Evolutionary conservation across 2,113 vertebrate genomes (phyloP).

Genomic region (Heliornis fulica): DNA sequence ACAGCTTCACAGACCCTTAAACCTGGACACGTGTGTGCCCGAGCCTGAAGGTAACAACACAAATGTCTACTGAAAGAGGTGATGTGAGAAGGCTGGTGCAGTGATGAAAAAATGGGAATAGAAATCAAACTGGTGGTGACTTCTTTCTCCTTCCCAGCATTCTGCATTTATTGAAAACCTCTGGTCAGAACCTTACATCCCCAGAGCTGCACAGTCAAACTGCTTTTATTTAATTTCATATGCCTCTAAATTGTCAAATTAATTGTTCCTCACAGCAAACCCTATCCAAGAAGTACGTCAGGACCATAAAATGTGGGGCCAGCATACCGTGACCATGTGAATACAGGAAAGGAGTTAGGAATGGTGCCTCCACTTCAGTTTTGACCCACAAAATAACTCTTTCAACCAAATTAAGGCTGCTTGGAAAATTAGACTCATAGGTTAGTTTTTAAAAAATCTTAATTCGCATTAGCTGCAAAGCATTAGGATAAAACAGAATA

Average conservation of each 20-base stretch:
- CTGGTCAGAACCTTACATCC: not conserved
- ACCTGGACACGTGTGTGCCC: accelerated
- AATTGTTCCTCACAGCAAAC: not conserved
- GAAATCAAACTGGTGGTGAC: not conserved
- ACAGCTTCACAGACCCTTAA: not conserved
- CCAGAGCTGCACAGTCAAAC: not conserved
- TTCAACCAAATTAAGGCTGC: not conserved
- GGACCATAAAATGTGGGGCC: accelerated
- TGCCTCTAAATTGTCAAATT: not conserved
- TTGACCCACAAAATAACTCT: not conserved
- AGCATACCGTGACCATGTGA: not conserved
- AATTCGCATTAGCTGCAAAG: conserved; percentile 6
- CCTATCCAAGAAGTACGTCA: not conserved
- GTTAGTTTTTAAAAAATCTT: not conserved
- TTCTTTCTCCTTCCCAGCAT: not conserved
- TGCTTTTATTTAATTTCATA: not conserved
- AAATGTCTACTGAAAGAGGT: accelerated
- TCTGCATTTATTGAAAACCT: not conserved
- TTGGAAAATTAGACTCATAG: not conserved
- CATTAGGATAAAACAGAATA: conserved; percentile 22
- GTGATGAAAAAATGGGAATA: not conserved
- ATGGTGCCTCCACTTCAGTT: not conserved
- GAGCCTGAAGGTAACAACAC: not conserved
- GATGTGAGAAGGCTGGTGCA: accelerated
- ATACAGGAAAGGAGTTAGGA: not conserved